Conservation (phyloP, 2,888 invertebrate genomes). For the Drosophila setosimentum region DNA sequence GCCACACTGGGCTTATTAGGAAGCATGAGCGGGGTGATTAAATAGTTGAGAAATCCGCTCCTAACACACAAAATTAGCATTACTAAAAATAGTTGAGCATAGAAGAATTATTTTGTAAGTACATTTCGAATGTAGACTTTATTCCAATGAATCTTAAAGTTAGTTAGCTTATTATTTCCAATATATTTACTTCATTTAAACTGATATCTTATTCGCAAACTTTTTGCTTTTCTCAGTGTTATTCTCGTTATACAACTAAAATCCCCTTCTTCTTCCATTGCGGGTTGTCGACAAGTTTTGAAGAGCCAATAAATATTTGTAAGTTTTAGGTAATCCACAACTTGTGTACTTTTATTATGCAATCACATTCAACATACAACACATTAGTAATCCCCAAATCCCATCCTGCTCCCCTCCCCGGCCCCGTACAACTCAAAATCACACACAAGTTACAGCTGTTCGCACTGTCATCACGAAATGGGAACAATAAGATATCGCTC, state of each 20-base stretch:
- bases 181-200: neutral
- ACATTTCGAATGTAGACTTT: neutral
- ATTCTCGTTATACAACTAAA: neutral
- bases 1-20: slow-evolving; percentile 3
- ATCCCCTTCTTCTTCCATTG: neutral
- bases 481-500: slow-evolving; percentile 36
- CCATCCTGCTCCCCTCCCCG: slow-evolving; percentile 6
- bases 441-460: slow-evolving; percentile 41
- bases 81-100: neutral
- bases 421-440: neutral
- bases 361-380: slow-evolving; percentile 17
- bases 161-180: neutral
- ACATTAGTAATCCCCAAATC: slow-evolving; percentile 27
- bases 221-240: neutral
- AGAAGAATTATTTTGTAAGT: neutral
- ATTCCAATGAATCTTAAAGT: too few species aligned
- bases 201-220: neutral
- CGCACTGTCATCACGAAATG: slow-evolving; percentile 30
- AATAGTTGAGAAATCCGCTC: neutral
- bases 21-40: neutral
- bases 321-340: slow-evolving; percentile 5
- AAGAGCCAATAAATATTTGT: neutral
- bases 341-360: slow-evolving; percentile 11
- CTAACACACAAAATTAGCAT: neutral
- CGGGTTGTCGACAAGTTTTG: neutral